Base-by-base conservation (phyloP, 2,113 vertebrate genomes). In the Scartelaos histophorus region DNA sequence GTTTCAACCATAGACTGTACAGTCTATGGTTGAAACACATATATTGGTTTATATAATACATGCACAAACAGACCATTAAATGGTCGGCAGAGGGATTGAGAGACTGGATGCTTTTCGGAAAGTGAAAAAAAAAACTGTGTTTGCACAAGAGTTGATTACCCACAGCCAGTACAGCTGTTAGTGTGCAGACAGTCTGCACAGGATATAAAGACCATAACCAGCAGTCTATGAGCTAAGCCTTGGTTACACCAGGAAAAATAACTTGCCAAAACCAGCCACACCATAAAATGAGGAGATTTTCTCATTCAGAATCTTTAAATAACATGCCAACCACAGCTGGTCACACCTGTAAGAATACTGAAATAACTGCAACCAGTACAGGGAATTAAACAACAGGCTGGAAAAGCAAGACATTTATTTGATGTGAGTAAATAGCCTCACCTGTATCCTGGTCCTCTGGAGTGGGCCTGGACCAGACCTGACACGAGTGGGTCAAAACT, bases 361-460 rank as follows among this genome's bases (percentile, higher is more conserved):
- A 56, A 72, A 72, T 61, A 19, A 62, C 74, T 19, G n/a, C 19
- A 16, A 51, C 13, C 43, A 43, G 62, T 1, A 24, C 49, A 5
- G 45, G 46, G 19, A 66, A 13, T 25, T 7, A n/a, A 1, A 12
- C 21, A 38, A 19, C 61, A 49, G 69, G 4, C 61, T 56, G 13
- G 17, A 77, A 64, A 66, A 10, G 43, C 75, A 68, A 19, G 51
- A n/a, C 51, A n/a, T 9, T 10, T n/a, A 9, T n/a, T 53, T 7
- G 51, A 53, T 16, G n/a, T 54, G 54, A 61, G 46, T 5, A 16
- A 5, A 19, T 12, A 15, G 17, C 43, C 76, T 78, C 69, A 91
- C 90, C 82, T 66, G 82, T 65, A 71, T 83, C 81, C 0, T 58
- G 60, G 75, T 89, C 84, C 38, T 86, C 82, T 1, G 82, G 60